phyloP scores from a whole-genome alignment of 2,113 vertebrate genomes.

The Miniopterus natalensis region DNA sequence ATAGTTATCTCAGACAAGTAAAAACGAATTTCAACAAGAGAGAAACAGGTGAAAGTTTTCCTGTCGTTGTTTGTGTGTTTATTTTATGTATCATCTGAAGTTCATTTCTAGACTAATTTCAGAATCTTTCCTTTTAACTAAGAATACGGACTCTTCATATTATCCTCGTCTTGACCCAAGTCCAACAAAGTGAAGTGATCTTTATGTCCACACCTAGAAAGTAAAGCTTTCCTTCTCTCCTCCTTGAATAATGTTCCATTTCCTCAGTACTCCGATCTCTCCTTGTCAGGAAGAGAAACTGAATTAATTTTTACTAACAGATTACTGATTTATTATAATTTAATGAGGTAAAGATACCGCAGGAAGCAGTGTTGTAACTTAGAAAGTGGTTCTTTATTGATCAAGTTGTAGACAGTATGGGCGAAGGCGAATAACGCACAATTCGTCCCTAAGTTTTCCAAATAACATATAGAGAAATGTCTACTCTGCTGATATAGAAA shows the following conservation, averaged over 20 bases:
- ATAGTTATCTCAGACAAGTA: background rate
- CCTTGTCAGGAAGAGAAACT: slow-evolving; percentile 27
- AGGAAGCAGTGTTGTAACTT: slow-evolving; percentile 49
- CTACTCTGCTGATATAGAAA: background rate
- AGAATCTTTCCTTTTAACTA: background rate
- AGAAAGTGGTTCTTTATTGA: slow-evolving; percentile 14
- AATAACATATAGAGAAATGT: background rate
- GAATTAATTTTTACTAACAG: slow-evolving; percentile 56
- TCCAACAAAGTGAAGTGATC: background rate
- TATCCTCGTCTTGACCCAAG: background rate
- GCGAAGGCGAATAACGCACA: background rate
- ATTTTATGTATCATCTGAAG: background rate
- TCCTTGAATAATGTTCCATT: background rate
- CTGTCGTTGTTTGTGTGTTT: background rate
- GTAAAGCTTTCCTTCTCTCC: background rate
- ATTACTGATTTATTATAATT: slow-evolving; percentile 48
- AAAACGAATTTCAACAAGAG: background rate
- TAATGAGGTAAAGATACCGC: slow-evolving; percentile 30
- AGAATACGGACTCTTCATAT: background rate
- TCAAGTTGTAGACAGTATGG: background rate
- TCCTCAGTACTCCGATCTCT: slow-evolving; percentile 9
- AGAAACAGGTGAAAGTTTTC: background rate
- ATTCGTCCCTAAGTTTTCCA: background rate
- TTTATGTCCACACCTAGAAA: background rate
- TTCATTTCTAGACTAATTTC: background rate